Base-by-base conservation (phyloP, 2,888 invertebrate genomes). In the Andrena trimmerana region DNA sequence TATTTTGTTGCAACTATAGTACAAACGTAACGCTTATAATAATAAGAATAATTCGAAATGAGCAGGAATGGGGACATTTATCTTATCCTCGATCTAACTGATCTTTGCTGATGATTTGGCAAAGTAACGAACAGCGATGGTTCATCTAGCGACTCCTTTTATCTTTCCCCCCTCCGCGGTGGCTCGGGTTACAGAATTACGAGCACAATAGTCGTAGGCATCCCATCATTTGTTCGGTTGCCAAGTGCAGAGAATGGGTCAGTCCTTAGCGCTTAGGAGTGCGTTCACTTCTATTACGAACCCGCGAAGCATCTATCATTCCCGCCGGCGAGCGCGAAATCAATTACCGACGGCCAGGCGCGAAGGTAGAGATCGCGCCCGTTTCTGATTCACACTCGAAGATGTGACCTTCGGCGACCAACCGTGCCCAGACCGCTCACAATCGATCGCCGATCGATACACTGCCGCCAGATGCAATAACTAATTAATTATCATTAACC, bases 191-290 rank as follows among this genome's bases (percentile, higher is more conserved):
- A 81, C 85, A 77, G 71, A 82, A 81, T 82, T 88, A 85, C 82
- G 81, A 81, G 80, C 83, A 83, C 78, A 84, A 88, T 81, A 73
- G 71, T 80, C 78, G 78, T 27, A 73, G 74, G 54, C 71, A 69
- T 82, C 83, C 72, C 78, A 77, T 84, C 85, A 79, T 88, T 86
- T 87, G 84, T 88, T 88, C 81, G 78, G 63, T 76, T 83, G 86
- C 85, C 88, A 84, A 85, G 77, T 59, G 74, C 82, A 69, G 81
- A 85, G 84, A 86, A 81, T 62, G 80, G 78, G 72, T 80, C 81
- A 75, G 57, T 80, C 72, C 59, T 70, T 57, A 70, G 54, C 81
- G 70, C 79, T 80, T 78, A 84, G 70, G 27, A 29, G 67, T 67
- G 65, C 36, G 42, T 77, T 78, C 60, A 59, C 69, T 74, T 75